Evolutionary conservation across 2,113 vertebrate genomes (phyloP), one percentile per base, ranked within the genome.

Genomic region (Muscicapa adusta): DNA sequence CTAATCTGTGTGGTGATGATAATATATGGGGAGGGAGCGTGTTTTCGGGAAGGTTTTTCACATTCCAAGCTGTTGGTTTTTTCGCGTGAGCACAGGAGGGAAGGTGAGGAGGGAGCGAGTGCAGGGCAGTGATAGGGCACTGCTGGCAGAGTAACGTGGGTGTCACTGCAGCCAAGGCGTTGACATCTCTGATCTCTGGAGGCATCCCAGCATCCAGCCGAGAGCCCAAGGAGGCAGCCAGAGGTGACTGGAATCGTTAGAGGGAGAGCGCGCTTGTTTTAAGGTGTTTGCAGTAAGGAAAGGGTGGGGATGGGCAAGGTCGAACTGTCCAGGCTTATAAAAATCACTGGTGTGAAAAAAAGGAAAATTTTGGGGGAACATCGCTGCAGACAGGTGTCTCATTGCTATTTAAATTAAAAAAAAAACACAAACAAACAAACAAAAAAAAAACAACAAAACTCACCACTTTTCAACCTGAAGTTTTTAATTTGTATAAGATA

Each of bases 131-230:
- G 56, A 4, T 20, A 22, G 42, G 56, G 28, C 1, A 4, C 63
- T 86, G 68, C 80, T 86, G 73, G 67, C 77, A 20, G 24, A 66
- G 56, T 9, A 56, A 18, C 0, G 1, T 0, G 1, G 6, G 34
- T 95, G 88, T 88, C 88, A 83, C 63, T 85, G 67, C 85, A 71
- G 75, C 56, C 4, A 0, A 33, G 58, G 75, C 14, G 91, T 86
- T 95, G 94, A 92, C 72, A 84, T 80, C 82, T 31, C 62, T 83
- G 75, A 83, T 92, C 82, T 93, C 96, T 51, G 82, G 75, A 92
- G 92, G 88, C 95, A 88, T 76, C 72, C 16, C 0, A 1, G 71
- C 8, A 3, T 29, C 63, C 75, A 91, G 85, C 71, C 0, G 6
- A 88, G 63, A 93, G 80, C 60, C 81, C 0, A 24, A 92, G 93